These are phyloP conservation scores for Actias luna DNA, from an alignment of 2,888 invertebrate species.

Conservation along the genomic window DNA sequence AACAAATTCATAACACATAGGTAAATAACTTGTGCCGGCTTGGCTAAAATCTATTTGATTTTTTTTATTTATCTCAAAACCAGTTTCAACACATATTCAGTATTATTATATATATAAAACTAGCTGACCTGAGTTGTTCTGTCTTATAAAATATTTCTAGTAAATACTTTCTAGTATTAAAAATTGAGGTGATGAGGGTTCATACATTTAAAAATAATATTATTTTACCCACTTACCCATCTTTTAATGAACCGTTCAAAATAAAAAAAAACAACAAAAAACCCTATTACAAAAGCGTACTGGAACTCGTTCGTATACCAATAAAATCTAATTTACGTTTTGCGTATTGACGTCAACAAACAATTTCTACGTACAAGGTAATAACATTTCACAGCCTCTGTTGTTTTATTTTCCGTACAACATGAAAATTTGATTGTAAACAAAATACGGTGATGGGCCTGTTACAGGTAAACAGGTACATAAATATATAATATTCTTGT, in stretches of 20 bases:
- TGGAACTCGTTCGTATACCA: conserved; percentile 12
- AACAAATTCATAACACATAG: no score
- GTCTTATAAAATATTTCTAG: no score
- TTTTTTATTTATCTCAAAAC: no score
- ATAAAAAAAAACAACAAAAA: conserved; percentile 13
- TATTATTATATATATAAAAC: no score
- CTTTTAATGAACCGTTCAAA: conserved; percentile 16
- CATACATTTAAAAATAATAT: no score
- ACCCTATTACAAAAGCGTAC: conserved; percentile 8
- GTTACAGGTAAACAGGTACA: not conserved
- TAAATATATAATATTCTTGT: not conserved
- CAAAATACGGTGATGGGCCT: conserved; percentile 16
- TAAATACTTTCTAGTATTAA: no score
- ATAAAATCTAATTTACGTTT: conserved; percentile 34
- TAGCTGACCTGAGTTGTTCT: no score
- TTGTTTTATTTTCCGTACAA: conserved; percentile 37
- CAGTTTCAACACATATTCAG: no score
- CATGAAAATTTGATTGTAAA: conserved; percentile 36
- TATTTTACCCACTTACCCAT: conserved; percentile 4
- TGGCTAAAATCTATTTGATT: no score
- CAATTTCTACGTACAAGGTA: conserved; percentile 19
- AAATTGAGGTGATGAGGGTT: no score
- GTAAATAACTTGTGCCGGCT: no score
- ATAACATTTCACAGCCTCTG: conserved; percentile 44
- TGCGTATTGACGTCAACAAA: conserved; percentile 30